phyloP scores from a whole-genome alignment of 2,888 invertebrate genomes.

The Reticulitermes lucifugus region DNA sequence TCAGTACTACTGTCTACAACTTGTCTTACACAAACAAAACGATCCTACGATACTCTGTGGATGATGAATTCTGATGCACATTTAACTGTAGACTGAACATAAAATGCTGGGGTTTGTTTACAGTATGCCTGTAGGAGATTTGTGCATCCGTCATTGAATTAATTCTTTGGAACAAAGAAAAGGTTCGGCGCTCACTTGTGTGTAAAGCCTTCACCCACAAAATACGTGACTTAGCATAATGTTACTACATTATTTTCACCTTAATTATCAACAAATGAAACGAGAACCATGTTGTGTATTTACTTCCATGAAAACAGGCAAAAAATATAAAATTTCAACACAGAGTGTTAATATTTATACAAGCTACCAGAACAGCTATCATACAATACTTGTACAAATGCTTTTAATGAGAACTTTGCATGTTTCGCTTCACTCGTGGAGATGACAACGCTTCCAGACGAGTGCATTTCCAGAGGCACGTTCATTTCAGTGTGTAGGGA shows the following conservation, averaged over 20 bases:
- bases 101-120: not conserved
- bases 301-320: not conserved
- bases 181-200: not conserved
- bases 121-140: not conserved
- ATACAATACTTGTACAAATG: not conserved
- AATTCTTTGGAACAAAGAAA: not conserved
- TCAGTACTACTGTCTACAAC: no score
- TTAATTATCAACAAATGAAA: constrained; percentile 17
- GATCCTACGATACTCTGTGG: no score
- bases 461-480: not conserved
- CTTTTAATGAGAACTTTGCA: not conserved
- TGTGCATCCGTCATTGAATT: not conserved
- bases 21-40: no score
- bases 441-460: not conserved
- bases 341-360: not conserved
- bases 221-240: constrained; percentile 17
- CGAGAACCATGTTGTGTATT: not conserved
- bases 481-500: not conserved
- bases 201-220: not conserved
- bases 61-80: no score
- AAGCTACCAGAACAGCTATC: not conserved
- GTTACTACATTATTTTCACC: not conserved
- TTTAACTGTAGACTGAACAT: no score
- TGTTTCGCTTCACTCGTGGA: not conserved
- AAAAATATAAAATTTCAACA: not conserved